These are phyloP conservation scores for Sigmodon hispidus DNA, from an alignment of 2,113 vertebrate genomes.

Conservation along the genomic window DNA sequence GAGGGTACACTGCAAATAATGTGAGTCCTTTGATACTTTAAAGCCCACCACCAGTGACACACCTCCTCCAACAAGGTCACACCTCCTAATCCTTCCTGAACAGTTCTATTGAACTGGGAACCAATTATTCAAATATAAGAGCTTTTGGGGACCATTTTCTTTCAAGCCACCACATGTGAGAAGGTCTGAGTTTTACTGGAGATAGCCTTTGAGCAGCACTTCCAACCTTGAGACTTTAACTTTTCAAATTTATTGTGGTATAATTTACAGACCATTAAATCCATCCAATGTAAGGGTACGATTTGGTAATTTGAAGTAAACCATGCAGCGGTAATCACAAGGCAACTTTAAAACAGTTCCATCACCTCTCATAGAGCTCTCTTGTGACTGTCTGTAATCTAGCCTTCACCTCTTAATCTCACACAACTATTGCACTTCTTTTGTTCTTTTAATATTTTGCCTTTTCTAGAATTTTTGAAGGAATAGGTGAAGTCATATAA, in stretches of 20 bases:
- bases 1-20: background rate
- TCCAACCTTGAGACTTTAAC: background rate
- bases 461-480: background rate
- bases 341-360: background rate
- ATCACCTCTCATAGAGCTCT: background rate
- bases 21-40: background rate
- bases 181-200: background rate
- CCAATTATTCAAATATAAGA: background rate
- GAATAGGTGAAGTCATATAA: background rate
- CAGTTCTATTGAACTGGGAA: background rate
- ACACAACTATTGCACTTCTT: background rate
- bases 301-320: background rate
- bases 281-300: background rate
- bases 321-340: background rate
- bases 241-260: background rate
- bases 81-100: background rate
- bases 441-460: background rate
- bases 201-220: background rate
- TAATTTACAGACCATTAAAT: background rate
- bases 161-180: background rate
- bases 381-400: background rate
- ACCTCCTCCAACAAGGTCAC: background rate
- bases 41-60: background rate
- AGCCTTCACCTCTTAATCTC: background rate
- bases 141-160: background rate